Conservation (phyloP, 1,140 invertebrate species). For the Anoplophora glabripennis region DNA sequence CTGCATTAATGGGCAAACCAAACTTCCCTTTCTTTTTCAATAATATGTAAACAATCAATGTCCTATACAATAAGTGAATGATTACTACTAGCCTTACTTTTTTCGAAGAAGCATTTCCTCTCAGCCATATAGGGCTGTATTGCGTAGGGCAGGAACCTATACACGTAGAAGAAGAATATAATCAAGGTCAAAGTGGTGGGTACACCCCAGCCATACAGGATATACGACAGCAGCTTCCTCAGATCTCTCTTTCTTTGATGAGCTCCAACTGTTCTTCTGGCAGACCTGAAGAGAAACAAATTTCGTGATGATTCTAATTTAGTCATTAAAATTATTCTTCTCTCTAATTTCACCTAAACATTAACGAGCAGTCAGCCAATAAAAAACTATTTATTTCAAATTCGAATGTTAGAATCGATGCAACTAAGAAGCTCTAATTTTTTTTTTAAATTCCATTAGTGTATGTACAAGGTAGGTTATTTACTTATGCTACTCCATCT, state of each 20-base stretch:
- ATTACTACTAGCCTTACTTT: conserved; percentile 31
- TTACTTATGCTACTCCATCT: not conserved
- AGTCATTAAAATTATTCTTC: no score
- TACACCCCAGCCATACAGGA: conserved; percentile 60
- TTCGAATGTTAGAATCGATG: no score
- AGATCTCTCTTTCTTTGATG: conserved; percentile 49
- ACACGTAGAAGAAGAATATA: conserved; percentile 26
- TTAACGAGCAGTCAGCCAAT: no score
- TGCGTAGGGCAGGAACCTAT: conserved; percentile 23
- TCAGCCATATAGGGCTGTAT: conserved; percentile 30
- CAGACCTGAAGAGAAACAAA: conserved; percentile 26
- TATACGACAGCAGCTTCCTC: conserved; percentile 57
- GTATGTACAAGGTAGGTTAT: not conserved
- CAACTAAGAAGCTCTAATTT: no score
- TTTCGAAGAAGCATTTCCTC: conserved; percentile 32
- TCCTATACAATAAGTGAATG: no score
- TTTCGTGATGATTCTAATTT: no score
- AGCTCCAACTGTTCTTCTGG: conserved; percentile 29
- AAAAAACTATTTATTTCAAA: no score
- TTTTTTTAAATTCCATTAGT: no score
- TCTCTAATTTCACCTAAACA: no score
- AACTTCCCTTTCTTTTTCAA: no score
- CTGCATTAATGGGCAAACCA: no score
- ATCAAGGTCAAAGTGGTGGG: conserved; percentile 50
- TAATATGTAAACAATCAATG: no score